phyloP scores from a whole-genome alignment of 2,888 invertebrate species.

The Gortyna flavago region DNA sequence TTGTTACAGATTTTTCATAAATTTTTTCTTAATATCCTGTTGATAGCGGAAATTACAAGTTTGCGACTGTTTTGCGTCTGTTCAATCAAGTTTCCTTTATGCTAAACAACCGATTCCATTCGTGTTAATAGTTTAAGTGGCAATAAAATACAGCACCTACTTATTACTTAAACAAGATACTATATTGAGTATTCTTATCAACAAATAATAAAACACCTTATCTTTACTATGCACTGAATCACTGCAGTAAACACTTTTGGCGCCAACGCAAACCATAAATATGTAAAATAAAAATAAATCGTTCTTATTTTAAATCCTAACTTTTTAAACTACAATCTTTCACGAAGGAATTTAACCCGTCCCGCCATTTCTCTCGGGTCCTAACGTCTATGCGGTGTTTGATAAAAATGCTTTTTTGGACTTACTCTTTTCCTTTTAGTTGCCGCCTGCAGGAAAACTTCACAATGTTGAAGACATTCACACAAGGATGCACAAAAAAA shows the following conservation, averaged over 20 bases:
- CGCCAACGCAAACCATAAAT: slow-evolving; percentile 22
- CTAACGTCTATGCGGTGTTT: slow-evolving; percentile 27
- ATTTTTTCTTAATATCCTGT: slow-evolving; percentile 2
- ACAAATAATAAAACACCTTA: slow-evolving; percentile 46
- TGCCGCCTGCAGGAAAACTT: slow-evolving; percentile 23
- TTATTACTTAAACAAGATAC: slow-evolving; percentile 28
- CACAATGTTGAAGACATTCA: slow-evolving; percentile 24
- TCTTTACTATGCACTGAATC: slow-evolving; percentile 41
- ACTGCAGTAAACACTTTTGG: slow-evolving; percentile 39
- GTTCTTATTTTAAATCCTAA: slow-evolving; percentile 16
- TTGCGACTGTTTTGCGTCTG: slow-evolving; percentile 6
- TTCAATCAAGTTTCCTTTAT: slow-evolving; percentile 20
- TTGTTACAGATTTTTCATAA: background rate
- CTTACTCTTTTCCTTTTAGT: slow-evolving; percentile 42
- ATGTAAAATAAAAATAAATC: slow-evolving; percentile 18
- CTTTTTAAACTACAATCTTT: slow-evolving; percentile 37
- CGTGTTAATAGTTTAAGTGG: slow-evolving; percentile 21
- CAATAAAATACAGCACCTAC: slow-evolving; percentile 31
- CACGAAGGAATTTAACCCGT: slow-evolving; percentile 26
- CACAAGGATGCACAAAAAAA: slow-evolving; percentile 18
- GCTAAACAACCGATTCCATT: slow-evolving; percentile 8
- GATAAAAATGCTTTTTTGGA: slow-evolving; percentile 50
- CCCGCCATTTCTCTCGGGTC: slow-evolving; percentile 31
- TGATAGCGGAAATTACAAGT: slow-evolving; percentile 12
- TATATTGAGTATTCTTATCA: slow-evolving; percentile 32